Base-by-base conservation (phyloP, 2,797 vertebrate genomes). In the Acanthis flammea region DNA sequence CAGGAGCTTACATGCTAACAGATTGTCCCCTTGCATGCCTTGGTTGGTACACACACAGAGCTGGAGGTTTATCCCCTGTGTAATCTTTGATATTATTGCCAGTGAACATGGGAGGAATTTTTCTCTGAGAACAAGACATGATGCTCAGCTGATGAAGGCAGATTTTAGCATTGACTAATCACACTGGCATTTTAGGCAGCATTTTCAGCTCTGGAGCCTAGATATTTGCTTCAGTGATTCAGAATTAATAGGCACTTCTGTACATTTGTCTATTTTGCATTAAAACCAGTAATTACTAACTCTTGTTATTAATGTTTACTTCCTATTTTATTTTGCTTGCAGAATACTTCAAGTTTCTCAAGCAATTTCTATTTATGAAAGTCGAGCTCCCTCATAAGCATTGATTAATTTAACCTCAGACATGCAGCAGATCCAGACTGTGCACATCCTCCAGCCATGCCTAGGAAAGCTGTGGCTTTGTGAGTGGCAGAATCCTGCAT, bases 201-300 rank as follows among this genome's bases (percentile, higher is more conserved):
- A 44, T 88, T 92, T 96, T 48, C 41, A 70, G 2, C 51, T 78
- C 89, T 88, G 62, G 33, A 92, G 70, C 58, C 70, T 57, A 90
- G 70, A 53, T 62, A 54, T 45, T 75, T 91, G 72, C 75, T 90
- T 86, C 89, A 86, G 44, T 81, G 78, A 88, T 68, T 83, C 68
- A 87, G 91, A 96, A 89, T 77, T 88, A 92, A 94, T 78, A 91
- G 76, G 66, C 41, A 57, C 14, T 91, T 94, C 58, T 90, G 60
- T 51, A 78, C 66, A 53, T 86, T 92, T 72, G 24, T 86, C 70
- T 93, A 35, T 92, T 94, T 94, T 93, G 66, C 74, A 93, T 94
- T 88, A 93, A 78, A 92, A n/a, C 2, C n/a, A 79, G 63, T 68
- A 62, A 93, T 92, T 92, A 77, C 44, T 68, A 93, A 72, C 58